Conservation (phyloP, 2,797 vertebrate genomes). For the Todus mexicanus region DNA sequence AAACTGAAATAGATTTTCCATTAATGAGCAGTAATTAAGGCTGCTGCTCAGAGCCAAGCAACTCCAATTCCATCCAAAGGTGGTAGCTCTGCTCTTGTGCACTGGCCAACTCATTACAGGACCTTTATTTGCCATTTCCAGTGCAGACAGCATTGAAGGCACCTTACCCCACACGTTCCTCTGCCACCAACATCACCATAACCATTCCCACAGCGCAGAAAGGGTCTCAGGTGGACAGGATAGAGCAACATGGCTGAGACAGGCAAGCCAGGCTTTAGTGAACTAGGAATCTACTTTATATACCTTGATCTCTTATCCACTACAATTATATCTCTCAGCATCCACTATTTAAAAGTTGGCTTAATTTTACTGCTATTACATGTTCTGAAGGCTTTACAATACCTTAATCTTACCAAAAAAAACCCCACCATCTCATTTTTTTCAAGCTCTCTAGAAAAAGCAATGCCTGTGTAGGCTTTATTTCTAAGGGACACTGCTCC, state of each 20-base stretch:
- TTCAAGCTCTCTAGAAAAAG: background rate
- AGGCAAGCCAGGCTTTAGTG: no score
- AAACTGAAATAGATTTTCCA: background rate
- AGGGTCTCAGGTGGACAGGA: background rate
- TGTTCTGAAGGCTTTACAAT: background rate
- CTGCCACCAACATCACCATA: background rate
- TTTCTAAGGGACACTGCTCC: background rate
- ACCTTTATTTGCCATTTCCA: background rate
- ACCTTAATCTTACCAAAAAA: background rate
- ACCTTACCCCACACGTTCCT: background rate
- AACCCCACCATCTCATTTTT: background rate
- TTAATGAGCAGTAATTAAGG: conserved; percentile 8
- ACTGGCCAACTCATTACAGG: background rate
- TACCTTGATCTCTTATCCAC: background rate
- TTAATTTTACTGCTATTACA: background rate
- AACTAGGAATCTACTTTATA: background rate
- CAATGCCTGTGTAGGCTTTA: rapidly evolving
- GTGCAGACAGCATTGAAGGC: background rate
- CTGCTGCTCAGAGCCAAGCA: background rate
- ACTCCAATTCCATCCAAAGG: background rate
- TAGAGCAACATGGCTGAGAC: background rate
- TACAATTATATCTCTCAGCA: background rate
- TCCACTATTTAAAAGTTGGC: background rate
- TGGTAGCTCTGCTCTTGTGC: background rate
- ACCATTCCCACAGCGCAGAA: background rate